Evolutionary conservation across 2,113 vertebrate genomes (phyloP), one percentile per base, ranked within the genome.

Genomic region (Climacteris rufus): DNA sequence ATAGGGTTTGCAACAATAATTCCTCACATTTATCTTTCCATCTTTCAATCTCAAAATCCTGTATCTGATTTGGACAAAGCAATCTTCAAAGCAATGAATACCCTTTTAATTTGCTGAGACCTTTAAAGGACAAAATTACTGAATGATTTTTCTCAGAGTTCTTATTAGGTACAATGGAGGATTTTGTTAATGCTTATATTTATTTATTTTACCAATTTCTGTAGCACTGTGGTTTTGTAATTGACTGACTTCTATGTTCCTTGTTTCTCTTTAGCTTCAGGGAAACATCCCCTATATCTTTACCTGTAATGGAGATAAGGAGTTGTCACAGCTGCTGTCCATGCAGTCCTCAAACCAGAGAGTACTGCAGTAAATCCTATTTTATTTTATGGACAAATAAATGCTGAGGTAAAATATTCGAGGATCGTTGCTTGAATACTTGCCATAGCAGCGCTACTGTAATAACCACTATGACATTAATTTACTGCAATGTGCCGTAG

Each of bases 331-430:
- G 97, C 97, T 98, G 97, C 97, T 97, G 95, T 97, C 97, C 97
- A 96, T 35, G 95, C 96, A 97, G 96, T 97, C 97, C 98, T 98
- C 98, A 98, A 98, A 98, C 91, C 97, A 97, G 96, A 97, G 97
- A 98, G 97, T 93, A 96, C 76, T 79, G 94, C 86, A 97, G 98
- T 98, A 98, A 98, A 98, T 98, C 97, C 96, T 96, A 71, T 96
- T 98, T 98, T 98, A 98, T 98, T 98, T 98, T 98, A 98, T 98
- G 97, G 98, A 98, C 98, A 98, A 98, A 98, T 98, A 98, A 98
- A 98, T 98, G 98, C 98, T 98, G 98, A 98, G 97, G 97, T 98
- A 98, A 98, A 98, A 98, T 98, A 98, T 98, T 98, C 97, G 80
- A 95, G 97, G 96, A 97, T 96, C 96, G 87, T 95, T 87, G 94